These are phyloP conservation scores for Brachionus rotundiformis DNA, from an alignment of 1,140 invertebrate species.

Conservation along the genomic window DNA sequence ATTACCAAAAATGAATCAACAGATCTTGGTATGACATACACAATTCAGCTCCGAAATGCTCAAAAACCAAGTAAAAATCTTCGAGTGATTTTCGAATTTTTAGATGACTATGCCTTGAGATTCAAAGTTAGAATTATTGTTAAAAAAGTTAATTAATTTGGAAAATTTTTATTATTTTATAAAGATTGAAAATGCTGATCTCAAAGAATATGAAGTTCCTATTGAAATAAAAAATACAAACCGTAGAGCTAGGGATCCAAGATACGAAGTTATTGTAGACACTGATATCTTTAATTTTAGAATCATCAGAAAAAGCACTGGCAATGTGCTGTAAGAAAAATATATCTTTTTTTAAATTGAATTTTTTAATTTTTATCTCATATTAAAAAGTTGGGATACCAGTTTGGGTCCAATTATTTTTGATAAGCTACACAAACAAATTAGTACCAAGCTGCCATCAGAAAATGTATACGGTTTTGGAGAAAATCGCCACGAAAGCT, in stretches of 20 bases:
- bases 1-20: not conserved
- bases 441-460: constrained; percentile 53
- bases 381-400: constrained; percentile 31
- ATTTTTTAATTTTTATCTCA: not conserved
- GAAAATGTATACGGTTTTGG: constrained; percentile 61
- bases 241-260: constrained; percentile 18
- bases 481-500: constrained; percentile 61
- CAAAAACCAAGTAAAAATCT: constrained; percentile 9
- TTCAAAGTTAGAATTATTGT: constrained; percentile 18
- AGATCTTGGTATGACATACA: not conserved
- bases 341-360: not conserved
- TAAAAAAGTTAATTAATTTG: not conserved
- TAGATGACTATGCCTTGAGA: constrained; percentile 34
- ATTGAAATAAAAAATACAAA: constrained; percentile 47
- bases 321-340: constrained; percentile 14
- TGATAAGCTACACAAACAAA: constrained; percentile 50
- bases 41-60: not conserved
- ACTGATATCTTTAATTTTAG: constrained; percentile 44
- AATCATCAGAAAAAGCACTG: constrained; percentile 21
- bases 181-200: not conserved
- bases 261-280: constrained; percentile 21
- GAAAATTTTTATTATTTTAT: not conserved
- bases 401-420: constrained; percentile 44
- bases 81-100: not conserved
- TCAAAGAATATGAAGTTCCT: constrained; percentile 41